Conservation (phyloP, 2,113 vertebrate genomes). For the Aspiorhynchus laticeps region DNA sequence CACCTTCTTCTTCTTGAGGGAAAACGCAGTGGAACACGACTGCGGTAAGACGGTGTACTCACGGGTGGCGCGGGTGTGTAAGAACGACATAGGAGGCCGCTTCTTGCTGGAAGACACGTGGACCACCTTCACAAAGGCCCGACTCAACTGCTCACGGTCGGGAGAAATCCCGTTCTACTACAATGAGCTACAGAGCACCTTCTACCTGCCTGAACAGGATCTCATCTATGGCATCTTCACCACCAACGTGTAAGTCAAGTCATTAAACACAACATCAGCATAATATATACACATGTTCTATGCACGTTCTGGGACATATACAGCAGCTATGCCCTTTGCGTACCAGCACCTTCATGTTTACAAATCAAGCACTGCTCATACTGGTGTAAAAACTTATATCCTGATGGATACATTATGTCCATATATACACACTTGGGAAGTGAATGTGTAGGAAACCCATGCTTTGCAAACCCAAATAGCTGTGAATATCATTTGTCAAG, state of each 20-base stretch:
- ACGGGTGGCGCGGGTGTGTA: conserved; percentile 87
- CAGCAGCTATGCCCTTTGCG: not conserved
- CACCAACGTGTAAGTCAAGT: conserved; percentile 84
- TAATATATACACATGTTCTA: no score
- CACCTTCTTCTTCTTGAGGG: conserved; percentile 88
- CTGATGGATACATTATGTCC: not conserved
- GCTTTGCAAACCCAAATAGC: not conserved
- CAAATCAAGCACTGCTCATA: not conserved
- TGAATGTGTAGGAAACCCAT: not conserved
- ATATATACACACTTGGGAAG: not conserved
- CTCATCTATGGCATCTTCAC: conserved; percentile 90
- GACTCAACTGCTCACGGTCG: conserved; percentile 88
- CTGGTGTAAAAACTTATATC: not conserved
- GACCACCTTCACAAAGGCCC: conserved; percentile 91
- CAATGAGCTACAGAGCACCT: conserved; percentile 89
- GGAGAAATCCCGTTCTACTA: conserved; percentile 91
- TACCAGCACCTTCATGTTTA: no score
- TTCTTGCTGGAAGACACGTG: conserved; percentile 91
- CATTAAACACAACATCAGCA: not conserved
- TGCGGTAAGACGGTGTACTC: conserved; percentile 89
- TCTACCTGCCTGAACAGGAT: conserved; percentile 88
- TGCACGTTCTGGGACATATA: no score
- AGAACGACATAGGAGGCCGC: conserved; percentile 86
- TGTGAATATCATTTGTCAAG: not conserved
- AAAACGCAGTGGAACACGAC: conserved; percentile 87